These are phyloP conservation scores for Orchesella cincta DNA, from an alignment of 1,140 invertebrate genomes.

Conservation along the genomic window DNA sequence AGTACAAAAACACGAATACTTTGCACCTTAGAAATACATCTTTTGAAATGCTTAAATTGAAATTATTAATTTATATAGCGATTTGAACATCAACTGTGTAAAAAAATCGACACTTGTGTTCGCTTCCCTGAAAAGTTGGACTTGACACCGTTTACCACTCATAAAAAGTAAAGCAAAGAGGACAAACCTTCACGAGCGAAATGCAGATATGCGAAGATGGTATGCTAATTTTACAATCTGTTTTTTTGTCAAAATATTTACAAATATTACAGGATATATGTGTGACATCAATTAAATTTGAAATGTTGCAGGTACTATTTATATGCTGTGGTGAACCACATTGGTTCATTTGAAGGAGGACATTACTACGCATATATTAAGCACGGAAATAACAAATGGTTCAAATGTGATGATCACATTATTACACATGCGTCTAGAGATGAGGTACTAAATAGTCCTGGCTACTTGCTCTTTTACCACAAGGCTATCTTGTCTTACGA, in stretches of 20 bases:
- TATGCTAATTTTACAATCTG: too few relatives aligned
- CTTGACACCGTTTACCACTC: slow-evolving; percentile 96
- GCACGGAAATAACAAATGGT: slow-evolving; percentile 90
- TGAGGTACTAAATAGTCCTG: slow-evolving; percentile 92
- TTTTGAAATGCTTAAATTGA: too few relatives aligned
- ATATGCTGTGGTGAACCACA: slow-evolving; percentile 95
- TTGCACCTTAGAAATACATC: too few relatives aligned
- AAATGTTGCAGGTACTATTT: too few relatives aligned
- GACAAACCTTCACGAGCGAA: too few relatives aligned
- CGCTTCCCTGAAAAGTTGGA: slow-evolving; percentile 94
- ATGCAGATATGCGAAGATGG: too few relatives aligned
- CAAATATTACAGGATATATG: too few relatives aligned
- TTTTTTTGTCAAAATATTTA: too few relatives aligned
- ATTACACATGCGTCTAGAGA: slow-evolving; percentile 82
- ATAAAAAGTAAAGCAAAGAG: too few relatives aligned
- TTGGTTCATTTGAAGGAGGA: slow-evolving; percentile 86
- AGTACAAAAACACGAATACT: too few relatives aligned
- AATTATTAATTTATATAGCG: too few relatives aligned
- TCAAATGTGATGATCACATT: slow-evolving; percentile 94
- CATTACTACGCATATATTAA: slow-evolving; percentile 95
- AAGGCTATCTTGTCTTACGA: slow-evolving; percentile 85
- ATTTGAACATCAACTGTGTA: slow-evolving; percentile 67
- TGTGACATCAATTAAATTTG: too few relatives aligned
- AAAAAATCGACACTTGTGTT: slow-evolving; percentile 94
- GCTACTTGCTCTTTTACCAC: slow-evolving; percentile 92